phyloP scores from a whole-genome alignment of 2,113 vertebrate species.

The Montifringilla adamsi region DNA sequence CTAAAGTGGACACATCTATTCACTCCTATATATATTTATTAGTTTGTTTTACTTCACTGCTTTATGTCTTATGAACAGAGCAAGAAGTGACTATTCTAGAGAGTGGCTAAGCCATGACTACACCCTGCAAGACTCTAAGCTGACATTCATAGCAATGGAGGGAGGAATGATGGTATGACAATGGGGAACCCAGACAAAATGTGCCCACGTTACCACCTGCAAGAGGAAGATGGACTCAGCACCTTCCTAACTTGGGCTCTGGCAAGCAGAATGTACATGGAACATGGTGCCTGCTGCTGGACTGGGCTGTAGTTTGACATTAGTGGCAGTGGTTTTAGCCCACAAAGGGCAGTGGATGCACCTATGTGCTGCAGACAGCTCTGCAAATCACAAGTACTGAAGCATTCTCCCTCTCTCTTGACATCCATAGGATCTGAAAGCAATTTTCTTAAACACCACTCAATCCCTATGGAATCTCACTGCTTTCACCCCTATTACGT shows the following conservation, averaged over 20 bases:
- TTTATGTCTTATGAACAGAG: background rate
- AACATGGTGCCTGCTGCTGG: background rate
- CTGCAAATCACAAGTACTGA: background rate
- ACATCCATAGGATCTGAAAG: background rate
- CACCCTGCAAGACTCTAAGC: background rate
- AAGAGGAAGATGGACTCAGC: background rate
- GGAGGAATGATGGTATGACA: background rate
- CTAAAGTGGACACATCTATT: background rate
- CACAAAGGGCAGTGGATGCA: background rate
- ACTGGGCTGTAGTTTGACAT: background rate
- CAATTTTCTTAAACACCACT: background rate
- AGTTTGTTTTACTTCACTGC: background rate
- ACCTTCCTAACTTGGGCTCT: background rate
- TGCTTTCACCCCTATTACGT: background rate
- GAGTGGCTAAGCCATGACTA: background rate
- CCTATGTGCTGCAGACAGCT: background rate
- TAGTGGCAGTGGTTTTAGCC: background rate
- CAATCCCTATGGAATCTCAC: background rate
- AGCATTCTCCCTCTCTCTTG: background rate
- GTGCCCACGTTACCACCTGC: background rate
- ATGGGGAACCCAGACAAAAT: background rate
- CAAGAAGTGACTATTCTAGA: background rate
- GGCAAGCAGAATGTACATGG: background rate
- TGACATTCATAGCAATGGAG: background rate
- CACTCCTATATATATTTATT: background rate